phyloP scores from a whole-genome alignment of 2,888 invertebrate genomes.

The Crossocerus cetratus region DNA sequence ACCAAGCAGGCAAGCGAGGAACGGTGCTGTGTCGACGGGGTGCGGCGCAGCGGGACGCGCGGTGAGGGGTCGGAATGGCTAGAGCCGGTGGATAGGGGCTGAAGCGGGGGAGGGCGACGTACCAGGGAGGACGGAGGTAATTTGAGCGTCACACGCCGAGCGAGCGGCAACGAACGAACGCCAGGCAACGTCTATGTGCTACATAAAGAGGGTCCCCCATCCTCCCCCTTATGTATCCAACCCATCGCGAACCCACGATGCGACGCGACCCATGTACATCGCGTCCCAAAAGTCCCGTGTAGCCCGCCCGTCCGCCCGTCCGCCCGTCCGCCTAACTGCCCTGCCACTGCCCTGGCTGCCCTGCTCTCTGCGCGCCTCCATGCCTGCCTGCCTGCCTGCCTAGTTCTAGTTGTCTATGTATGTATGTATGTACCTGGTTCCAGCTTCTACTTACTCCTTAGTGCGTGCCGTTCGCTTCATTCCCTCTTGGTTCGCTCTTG shows the following conservation, averaged over 20 bases:
- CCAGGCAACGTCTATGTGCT: constrained; percentile 74
- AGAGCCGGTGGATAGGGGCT: constrained; percentile 58
- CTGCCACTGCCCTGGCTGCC: constrained; percentile 28
- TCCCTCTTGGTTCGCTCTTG: constrained; percentile 42
- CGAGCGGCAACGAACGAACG: constrained; percentile 72
- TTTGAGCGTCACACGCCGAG: constrained; percentile 76
- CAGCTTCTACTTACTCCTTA: constrained; percentile 32
- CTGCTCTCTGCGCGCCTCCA: constrained; percentile 12
- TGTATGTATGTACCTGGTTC: too few species aligned
- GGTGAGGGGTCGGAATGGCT: constrained; percentile 18
- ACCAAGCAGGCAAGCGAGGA: constrained; percentile 44
- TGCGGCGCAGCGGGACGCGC: constrained; percentile 40
- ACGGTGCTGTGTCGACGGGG: constrained; percentile 14
- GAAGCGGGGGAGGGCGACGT: constrained; percentile 44
- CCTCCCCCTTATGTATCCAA: constrained; percentile 73
- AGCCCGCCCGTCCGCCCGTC: constrained; percentile 26
- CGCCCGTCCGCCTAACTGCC: constrained; percentile 28
- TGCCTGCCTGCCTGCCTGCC: constrained; percentile 24
- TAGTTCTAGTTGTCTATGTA: constrained; percentile 41
- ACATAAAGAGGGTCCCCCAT: constrained; percentile 72
- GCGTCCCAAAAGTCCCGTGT: constrained; percentile 69
- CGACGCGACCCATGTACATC: constrained; percentile 65
- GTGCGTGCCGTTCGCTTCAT: constrained; percentile 23
- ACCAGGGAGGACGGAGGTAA: constrained; percentile 72
- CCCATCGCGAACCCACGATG: constrained; percentile 73